Conservation (phyloP, 1,140 invertebrate genomes). For the Sitobion miscanthi region DNA sequence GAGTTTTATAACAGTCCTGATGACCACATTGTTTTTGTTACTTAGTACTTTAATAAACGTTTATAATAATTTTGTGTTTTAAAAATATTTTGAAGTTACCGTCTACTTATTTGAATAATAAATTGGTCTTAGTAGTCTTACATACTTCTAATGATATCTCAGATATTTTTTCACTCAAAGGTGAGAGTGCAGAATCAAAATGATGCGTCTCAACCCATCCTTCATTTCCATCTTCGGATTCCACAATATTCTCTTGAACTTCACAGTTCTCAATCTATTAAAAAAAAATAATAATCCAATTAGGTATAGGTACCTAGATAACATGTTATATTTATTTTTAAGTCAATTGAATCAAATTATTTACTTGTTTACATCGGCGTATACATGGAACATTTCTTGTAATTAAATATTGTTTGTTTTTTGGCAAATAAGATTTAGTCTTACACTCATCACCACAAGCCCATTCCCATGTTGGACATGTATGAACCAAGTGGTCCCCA, state of each 20-base stretch:
- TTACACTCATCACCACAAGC: constrained; percentile 86
- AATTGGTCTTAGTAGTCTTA: neutral
- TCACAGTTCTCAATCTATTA: constrained; percentile 86
- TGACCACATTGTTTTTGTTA: neutral
- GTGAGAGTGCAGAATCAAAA: constrained; percentile 66
- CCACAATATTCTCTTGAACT: constrained; percentile 87
- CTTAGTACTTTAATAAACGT: neutral
- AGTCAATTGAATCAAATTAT: constrained; percentile 47
- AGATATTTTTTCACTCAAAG: constrained; percentile 23
- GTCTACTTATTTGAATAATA: neutral
- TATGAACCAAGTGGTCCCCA: constrained; percentile 97
- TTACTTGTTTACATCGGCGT: constrained; percentile 88
- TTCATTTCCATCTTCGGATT: constrained; percentile 86
- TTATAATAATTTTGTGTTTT: neutral
- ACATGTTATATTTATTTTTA: neutral
- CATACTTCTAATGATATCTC: neutral
- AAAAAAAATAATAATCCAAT: constrained; percentile 57
- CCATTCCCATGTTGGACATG: constrained; percentile 99
- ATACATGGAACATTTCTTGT: constrained; percentile 96
- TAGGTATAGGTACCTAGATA: neutral
- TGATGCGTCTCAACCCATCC: constrained; percentile 99
- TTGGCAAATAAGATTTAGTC: constrained; percentile 86
- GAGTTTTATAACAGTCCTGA: neutral
- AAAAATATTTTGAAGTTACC: neutral
- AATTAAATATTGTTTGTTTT: constrained; percentile 96